Base-by-base conservation (phyloP, 2,113 vertebrate species). In the Arothron firmamentum region DNA sequence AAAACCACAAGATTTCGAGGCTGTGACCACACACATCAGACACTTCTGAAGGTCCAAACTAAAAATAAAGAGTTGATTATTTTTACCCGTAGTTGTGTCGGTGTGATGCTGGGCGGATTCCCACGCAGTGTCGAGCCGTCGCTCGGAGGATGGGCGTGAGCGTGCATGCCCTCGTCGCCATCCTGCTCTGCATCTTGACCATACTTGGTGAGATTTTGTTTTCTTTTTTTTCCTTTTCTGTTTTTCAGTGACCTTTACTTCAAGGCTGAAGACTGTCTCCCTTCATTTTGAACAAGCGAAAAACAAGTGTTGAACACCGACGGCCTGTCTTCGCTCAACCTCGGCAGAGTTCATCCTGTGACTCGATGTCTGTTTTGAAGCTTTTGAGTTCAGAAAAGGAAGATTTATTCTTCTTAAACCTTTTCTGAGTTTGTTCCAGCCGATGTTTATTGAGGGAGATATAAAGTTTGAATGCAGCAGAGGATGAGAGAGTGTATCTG, bases 131-230 rank as follows among this genome's bases (percentile, higher is more conserved):
- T 15, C 92, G 88, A 69, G 86, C 90, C 0, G 48, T 64, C 0
- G 75, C 79, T 0, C 77, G 63, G 28, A 87, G 73, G 72, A 85
- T 82, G 0, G 91, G 92, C 5, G 82, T 95, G 67, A 95, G 92
- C n/a, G 80, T 94, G 65, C 93, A 93, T 17, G 93, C 92, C 0
- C 80, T 98, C 17, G 87, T 96, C 1, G 91, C 93, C 63, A 95
- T 98, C 71, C 87, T 93, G 57, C 88, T 92, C 54, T 92, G 90
- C 77, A 95, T 98, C 59, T 79, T 98, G 66, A 93, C 92, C 56
- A 93, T 97, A 57, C 77, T 94, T 48, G 47, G 47, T 49, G n/a
- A 49, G 16, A 18, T 49, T 49, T 2, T 49, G 14, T 49, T 49
- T 18, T 19, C n/a, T 20, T 3, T 49, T 49, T 11, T n/a, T n/a